A percentile compares a stretch with the other conserved stretches of the same genome.
Conservation (phyloP, 92 coral and sea anemone genomes). For the Porites evermanni region DNA sequence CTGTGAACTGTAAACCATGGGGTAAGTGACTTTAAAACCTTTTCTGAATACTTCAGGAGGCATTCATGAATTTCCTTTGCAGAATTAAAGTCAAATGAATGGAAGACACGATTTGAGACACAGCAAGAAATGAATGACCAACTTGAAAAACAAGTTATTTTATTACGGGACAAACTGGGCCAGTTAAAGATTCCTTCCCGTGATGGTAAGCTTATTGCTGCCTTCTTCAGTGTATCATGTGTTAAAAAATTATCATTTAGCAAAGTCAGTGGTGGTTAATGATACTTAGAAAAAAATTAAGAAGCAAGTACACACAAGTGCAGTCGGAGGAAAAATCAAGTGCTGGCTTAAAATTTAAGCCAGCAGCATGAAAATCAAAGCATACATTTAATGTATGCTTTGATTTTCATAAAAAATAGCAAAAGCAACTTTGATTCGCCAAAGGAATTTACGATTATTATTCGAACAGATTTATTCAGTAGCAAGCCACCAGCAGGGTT, state of each 20-base stretch:
- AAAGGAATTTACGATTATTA: neutral
- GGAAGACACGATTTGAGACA: conserved; percentile 97
- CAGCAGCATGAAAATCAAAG: too few species aligned
- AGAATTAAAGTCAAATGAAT: conserved; percentile 79
- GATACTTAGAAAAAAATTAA: too few species aligned
- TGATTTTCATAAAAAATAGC: neutral
- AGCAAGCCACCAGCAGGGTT: too few species aligned
- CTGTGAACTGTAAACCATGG: conserved; percentile 70
- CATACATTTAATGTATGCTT: too few species aligned
- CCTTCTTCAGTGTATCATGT: neutral
- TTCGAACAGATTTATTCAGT: too few species aligned
- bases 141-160: conserved; percentile 91
- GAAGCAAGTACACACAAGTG: too few species aligned
- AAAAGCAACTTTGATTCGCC: neutral
- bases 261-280: neutral
- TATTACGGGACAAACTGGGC: conserved; percentile 89
- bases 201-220: conserved; percentile 71
- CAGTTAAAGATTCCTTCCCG: conserved; percentile 88
- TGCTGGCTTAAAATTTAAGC: too few species aligned
- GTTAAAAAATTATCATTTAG: neutral
- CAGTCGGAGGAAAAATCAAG: too few species aligned
- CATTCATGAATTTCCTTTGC: conserved; percentile 71
- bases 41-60: conserved; percentile 68
- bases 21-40: conserved; percentile 46
- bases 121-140: conserved; percentile 97